Evolutionary conservation across 1,140 invertebrate genomes (phyloP).

Genomic region (Bombus impatiens): DNA sequence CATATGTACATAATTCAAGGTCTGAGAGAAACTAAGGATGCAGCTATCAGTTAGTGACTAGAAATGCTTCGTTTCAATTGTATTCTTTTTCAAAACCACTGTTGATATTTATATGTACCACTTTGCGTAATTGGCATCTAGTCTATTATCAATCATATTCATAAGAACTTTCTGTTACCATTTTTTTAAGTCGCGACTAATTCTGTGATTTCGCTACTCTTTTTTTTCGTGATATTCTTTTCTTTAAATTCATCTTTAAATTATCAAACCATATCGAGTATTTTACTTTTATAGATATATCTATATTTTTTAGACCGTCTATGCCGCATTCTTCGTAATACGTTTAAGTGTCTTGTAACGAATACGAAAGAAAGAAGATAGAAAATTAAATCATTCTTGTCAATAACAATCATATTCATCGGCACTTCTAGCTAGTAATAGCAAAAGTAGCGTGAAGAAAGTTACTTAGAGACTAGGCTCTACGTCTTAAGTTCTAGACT

Average conservation of each 20-base stretch:
- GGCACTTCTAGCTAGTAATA: background rate
- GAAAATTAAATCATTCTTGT: background rate
- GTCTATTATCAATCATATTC: background rate
- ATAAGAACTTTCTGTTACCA: background rate
- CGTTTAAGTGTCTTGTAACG: too few species aligned
- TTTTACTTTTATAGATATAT: background rate
- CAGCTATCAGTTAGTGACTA: background rate
- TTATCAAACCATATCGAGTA: background rate
- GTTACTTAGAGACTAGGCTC: background rate
- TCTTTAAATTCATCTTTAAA: background rate
- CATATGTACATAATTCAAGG: too few species aligned
- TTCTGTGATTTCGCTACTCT: too few species aligned
- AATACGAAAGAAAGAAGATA: too few species aligned
- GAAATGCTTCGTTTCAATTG: background rate
- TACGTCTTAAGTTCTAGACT: background rate
- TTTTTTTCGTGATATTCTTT: background rate
- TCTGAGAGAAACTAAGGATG: background rate
- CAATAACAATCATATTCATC: background rate
- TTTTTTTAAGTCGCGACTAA: background rate
- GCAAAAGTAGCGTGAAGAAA: background rate
- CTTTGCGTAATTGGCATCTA: background rate
- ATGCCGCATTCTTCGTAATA: too few species aligned
- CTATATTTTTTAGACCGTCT: too few species aligned
- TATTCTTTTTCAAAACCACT: background rate
- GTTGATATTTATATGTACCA: background rate